A percentile compares a stretch with the other conserved stretches of the same genome.
Conservation (phyloP, 2,888 invertebrate genomes). For the Pegoplata infirma region DNA sequence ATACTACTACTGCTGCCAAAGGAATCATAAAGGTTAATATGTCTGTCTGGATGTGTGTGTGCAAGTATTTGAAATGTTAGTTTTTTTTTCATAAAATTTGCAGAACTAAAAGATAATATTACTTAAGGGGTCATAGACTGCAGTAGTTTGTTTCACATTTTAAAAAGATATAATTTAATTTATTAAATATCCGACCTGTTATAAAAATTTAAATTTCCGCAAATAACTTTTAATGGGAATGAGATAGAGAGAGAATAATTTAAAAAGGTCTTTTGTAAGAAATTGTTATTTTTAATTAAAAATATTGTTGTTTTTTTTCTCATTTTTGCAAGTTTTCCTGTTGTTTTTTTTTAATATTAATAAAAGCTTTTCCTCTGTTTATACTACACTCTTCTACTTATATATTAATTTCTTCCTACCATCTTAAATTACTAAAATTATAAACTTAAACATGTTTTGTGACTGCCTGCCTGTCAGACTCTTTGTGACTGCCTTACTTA, state of each 20-base stretch:
- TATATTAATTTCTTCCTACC: neutral
- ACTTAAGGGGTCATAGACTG: neutral
- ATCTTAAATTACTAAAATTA: neutral
- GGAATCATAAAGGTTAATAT: slow-evolving; percentile 8
- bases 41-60: neutral
- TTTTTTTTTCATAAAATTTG: slow-evolving; percentile 4
- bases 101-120: neutral
- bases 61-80: neutral
- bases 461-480: neutral
- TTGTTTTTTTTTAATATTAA: neutral
- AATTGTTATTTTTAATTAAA: neutral
- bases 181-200: neutral
- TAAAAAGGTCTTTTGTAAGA: neutral
- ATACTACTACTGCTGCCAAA: neutral
- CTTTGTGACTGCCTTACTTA: neutral
- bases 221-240: neutral
- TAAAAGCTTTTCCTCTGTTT: neutral
- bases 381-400: no score
- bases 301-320: neutral
- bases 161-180: neutral
- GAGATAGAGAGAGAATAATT: no score
- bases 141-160: neutral
- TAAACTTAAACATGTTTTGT: neutral
- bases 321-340: neutral
- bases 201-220: neutral